Percentiles rank a stretch among this genome's conserved stretches.
Conservation (phyloP, 64 coral and sea anemone genomes). For the Actinia tenebrosa region DNA sequence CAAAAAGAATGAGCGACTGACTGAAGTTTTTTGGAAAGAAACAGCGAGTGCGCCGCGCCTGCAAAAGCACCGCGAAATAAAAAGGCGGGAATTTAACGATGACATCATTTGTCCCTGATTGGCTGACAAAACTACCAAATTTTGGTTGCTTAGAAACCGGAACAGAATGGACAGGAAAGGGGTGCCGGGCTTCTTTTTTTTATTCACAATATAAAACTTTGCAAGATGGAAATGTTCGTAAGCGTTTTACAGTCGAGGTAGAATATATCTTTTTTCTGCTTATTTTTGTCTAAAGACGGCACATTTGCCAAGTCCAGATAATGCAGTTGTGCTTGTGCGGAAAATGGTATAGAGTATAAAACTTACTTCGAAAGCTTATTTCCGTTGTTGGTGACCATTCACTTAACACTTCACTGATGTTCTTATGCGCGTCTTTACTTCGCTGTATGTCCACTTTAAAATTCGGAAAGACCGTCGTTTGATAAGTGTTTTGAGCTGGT, state of each 20-base stretch:
- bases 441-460: not conserved
- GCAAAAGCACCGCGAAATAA: not conserved
- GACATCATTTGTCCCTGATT: not conserved
- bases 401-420: no score
- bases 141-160: not conserved
- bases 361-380: no score
- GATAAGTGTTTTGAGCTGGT: not conserved
- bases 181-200: not conserved
- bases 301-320: no score
- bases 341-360: no score
- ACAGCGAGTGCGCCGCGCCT: not conserved
- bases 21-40: not conserved
- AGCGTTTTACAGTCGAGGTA: no score
- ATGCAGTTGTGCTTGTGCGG: no score
- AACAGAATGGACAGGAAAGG: not conserved
- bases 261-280: no score
- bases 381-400: no score
- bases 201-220: no score
- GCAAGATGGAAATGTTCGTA: no score
- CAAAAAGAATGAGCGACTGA: not conserved
- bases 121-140: not conserved
- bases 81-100: not conserved
- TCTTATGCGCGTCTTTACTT: no score
- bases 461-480: not conserved
- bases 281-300: no score